Base-by-base conservation (phyloP, 2,113 vertebrate genomes). In the Labeo catla region DNA sequence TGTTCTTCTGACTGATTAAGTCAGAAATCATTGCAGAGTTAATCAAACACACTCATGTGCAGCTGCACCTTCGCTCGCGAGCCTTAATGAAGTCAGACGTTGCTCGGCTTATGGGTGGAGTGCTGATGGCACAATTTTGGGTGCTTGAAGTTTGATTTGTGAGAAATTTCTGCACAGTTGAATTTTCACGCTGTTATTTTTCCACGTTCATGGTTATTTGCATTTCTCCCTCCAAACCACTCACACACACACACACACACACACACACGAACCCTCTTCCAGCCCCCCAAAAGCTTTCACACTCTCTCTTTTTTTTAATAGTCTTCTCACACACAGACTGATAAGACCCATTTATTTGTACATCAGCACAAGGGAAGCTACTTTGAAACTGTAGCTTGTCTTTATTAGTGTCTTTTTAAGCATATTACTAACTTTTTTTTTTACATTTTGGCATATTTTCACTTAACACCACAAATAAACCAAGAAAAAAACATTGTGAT, bases 1-100 rank as follows among this genome's bases (percentile, higher is more conserved):
- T 92, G 90, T 91, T 93, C 93, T 94, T 94, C 92, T 92, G 92
- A 93, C 86, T 94, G 93, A 93, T 93, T 87, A 85, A 92, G 91
- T 85, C 89, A 88, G 90, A 92, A 93, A 93, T 93, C 91, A 93
- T 88, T 90, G 91, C 89, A 91, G 89, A 89, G 89, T 86, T 91
- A 92, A 91, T 90, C 92, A 87, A 91, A 88, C 84, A 89, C 86
- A 83, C 91, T 74, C 66, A n/a, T 39, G 82, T 73, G 82, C 82
- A 73, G 82, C 82, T 84, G 82, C 66, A 84, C 28, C 49, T 70
- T 82, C 81, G 47, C 59, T 65, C 43, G n/a, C 13, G 13, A 81
- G 59, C 78, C 43, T 47, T 73, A 73, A 73, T 83, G 81, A 83
- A 70, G 66, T 83, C 81, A 83, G 80, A 70, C 82, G 45, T 15